Percentiles rank a stretch among this genome's conserved stretches.
Conservation (phyloP, 2,888 invertebrate species). For the Melanargia galathea region DNA sequence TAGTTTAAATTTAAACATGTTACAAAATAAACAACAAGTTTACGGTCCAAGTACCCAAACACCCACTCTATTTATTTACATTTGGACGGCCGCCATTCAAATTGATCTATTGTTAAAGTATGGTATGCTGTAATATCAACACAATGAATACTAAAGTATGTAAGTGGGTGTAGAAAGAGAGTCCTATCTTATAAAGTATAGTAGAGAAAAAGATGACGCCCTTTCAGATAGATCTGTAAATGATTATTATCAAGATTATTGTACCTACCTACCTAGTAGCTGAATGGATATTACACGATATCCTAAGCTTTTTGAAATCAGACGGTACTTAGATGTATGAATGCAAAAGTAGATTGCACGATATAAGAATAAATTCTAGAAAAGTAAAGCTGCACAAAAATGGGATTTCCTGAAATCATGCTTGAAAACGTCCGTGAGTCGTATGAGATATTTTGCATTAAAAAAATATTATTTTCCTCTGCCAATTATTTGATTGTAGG, state of each 20-base stretch:
- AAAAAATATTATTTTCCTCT: not conserved
- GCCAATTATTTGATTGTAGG: not conserved
- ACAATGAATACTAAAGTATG: slow-evolving; percentile 20
- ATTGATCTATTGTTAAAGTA: slow-evolving; percentile 50
- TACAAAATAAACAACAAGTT: slow-evolving; percentile 50
- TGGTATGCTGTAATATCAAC: slow-evolving; percentile 43
- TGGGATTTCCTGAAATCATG: too few species aligned
- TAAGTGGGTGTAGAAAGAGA: not conserved
- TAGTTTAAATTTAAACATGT: slow-evolving; percentile 43
- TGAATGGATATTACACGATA: not conserved
- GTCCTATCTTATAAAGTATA: not conserved
- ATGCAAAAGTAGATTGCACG: too few species aligned
- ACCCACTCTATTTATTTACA: slow-evolving; percentile 43
- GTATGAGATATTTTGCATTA: too few species aligned
- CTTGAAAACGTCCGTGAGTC: too few species aligned
- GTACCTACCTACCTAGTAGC: not conserved
- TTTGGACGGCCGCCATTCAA: slow-evolving; percentile 52
- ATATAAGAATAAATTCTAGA: too few species aligned
- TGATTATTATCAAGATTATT: not conserved
- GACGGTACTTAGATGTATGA: too few species aligned
- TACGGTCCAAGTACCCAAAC: slow-evolving; percentile 46
- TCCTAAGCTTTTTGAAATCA: too few species aligned
- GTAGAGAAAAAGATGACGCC: not conserved
- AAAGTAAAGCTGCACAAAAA: too few species aligned
- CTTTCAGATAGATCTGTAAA: not conserved